Percentiles rank a stretch among this genome's conserved stretches.
Evolutionary conservation across 1,140 invertebrate genomes (phyloP).

Genomic region (Acromyrmex echinatior): DNA sequence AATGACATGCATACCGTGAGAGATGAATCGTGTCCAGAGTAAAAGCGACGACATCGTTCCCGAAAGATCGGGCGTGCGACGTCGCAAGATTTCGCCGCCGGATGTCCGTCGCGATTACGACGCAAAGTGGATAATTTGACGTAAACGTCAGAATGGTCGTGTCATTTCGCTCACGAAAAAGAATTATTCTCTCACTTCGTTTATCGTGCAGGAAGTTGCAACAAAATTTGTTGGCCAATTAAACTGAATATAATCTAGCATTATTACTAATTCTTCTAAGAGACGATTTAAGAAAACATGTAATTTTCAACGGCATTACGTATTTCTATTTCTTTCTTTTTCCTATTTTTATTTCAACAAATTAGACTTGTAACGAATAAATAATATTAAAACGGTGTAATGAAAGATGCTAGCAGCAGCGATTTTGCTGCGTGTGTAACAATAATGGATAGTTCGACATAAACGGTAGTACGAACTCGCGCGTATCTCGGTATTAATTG

Average conservation of each 20-base stretch:
- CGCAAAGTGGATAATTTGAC: conserved; percentile 59
- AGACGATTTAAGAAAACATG: background rate
- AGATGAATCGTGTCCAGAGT: conserved; percentile 18
- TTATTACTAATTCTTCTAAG: background rate
- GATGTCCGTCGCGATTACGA: conserved; percentile 47
- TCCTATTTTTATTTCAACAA: background rate
- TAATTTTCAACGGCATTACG: background rate
- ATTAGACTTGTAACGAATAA: background rate
- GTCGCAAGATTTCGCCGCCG: conserved; percentile 47
- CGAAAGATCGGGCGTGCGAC: conserved; percentile 30
- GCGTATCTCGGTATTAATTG: conserved; percentile 32
- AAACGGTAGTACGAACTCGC: background rate
- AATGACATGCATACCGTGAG: conserved; percentile 15
- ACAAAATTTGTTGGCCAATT: conserved; percentile 18
- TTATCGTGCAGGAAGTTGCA: conserved; percentile 8
- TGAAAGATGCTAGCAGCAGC: background rate
- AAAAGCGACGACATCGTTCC: background rate
- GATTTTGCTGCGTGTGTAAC: background rate
- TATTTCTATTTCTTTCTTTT: background rate
- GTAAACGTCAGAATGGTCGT: conserved; percentile 47
- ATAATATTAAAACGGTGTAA: background rate
- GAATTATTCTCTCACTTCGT: conserved; percentile 26
- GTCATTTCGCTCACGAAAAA: conserved; percentile 36
- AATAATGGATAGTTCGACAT: conserved; percentile 22
- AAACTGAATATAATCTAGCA: background rate